Percentiles rank a stretch among this genome's conserved stretches.
Evolutionary conservation across 2,113 vertebrate species (phyloP).

Genomic region (Actinemys pallida): DNA sequence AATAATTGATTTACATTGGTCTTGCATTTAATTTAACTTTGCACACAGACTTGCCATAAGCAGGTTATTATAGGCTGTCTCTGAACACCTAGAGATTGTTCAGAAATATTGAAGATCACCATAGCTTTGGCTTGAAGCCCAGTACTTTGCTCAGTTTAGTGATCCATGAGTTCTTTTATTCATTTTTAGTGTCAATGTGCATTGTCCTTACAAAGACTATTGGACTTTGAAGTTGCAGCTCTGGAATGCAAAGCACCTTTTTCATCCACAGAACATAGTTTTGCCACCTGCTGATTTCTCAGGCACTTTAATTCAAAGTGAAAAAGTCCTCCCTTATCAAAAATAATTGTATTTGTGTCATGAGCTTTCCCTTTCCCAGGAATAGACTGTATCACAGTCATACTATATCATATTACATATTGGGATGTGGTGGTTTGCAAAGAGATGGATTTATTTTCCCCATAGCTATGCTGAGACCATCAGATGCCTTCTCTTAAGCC

Average conservation of each 20-base stretch:
- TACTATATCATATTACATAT: background rate
- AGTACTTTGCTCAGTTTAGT: background rate
- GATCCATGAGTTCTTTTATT: background rate
- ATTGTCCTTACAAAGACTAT: background rate
- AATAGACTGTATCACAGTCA: background rate
- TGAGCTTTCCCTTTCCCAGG: background rate
- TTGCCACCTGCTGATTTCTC: background rate
- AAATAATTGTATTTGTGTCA: background rate
- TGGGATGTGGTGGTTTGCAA: background rate
- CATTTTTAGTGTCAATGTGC: background rate
- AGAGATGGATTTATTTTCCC: background rate
- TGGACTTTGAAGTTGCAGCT: background rate
- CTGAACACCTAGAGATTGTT: background rate
- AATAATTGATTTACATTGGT: background rate
- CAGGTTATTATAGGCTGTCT: background rate
- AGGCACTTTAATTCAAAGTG: background rate
- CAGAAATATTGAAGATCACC: background rate
- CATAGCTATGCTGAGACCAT: background rate
- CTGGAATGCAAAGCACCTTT: background rate
- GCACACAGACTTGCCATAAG: background rate
- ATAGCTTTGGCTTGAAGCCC: background rate
- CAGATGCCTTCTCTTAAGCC: background rate
- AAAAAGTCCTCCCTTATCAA: background rate
- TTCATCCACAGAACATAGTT: background rate
- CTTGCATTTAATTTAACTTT: background rate